Base-by-base conservation (phyloP, 2,888 invertebrate genomes). In the Polydesmus complanatus region DNA sequence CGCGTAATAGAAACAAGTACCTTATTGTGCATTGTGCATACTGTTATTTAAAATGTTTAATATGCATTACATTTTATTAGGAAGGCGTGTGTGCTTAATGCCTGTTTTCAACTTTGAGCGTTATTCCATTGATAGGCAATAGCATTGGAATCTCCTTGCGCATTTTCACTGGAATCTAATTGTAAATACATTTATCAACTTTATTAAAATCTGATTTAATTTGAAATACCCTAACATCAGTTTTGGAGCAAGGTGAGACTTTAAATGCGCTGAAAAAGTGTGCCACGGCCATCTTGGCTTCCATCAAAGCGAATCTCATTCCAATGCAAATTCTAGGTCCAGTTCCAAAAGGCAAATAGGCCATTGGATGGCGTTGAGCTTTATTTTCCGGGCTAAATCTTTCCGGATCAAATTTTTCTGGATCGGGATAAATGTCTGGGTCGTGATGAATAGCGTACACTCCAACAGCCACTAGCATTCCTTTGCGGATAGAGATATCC, bases 301-400 rank as follows among this genome's bases (percentile, higher is more conserved):
- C 67, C 21, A 67, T 48, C 37, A 66, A 54, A 1, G 69, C 70
- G 62, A 70, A 70, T 52, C 69, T 54, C 59, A 67, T 65, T 23
- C 69, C 70, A 27, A 70, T 64, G 58, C 69, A 70, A 54, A 62
- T 66, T 50, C 69, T 61, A 1, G 65, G 66, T 26, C 66, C 66
- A 51, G 61, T 57, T 18, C 66, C 68, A 60, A 70, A 70, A 1
- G 70, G 69, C 26, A 70, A 64, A 64, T 67, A 70, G 56, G 66
- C 64, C 60, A 66, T 65, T 18, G 67, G 66, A 59, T 66, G 64
- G 21, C 65, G 65, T 3, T 37, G 21, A 19, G 65, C 65, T 23
- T 63, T 65, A 18, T 65, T 63, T 54, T 65, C 65, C 3, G 64
- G 63, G 21, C 60, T 63, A 62, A 69, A 70, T 53, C 69, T 62